A percentile compares a stretch with the other conserved stretches of the same genome.
Conservation (phyloP, 2,888 invertebrate species). For the Gryllus longicercus region DNA sequence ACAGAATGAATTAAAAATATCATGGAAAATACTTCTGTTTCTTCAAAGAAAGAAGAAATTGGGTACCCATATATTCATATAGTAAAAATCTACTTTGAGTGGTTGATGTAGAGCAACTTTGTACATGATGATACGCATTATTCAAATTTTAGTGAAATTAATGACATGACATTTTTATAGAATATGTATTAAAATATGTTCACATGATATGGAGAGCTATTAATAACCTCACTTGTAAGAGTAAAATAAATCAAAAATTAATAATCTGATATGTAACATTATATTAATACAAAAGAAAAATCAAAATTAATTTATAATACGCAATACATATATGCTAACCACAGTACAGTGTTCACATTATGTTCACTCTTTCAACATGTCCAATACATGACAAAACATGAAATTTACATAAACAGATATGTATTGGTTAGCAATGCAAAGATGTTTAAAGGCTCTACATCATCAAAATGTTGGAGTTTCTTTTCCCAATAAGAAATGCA, state of each 20-base stretch:
- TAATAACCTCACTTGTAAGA: slow-evolving; percentile 12
- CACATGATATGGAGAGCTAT: slow-evolving; percentile 28
- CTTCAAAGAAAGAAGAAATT: slow-evolving; percentile 25
- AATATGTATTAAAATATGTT: slow-evolving; percentile 25
- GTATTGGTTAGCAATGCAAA: too few species aligned
- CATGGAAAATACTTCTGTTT: slow-evolving; percentile 22
- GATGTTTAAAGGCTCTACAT: too few species aligned
- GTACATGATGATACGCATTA: slow-evolving; percentile 29
- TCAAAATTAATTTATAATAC: background rate
- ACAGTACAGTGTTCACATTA: too few species aligned
- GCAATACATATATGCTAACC: too few species aligned
- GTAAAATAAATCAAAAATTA: slow-evolving; percentile 24
- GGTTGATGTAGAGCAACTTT: slow-evolving; percentile 22
- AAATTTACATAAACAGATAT: too few species aligned
- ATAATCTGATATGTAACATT: slow-evolving; percentile 27
- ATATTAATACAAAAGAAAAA: slow-evolving; percentile 25
- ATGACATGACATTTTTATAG: background rate
- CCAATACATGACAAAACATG: too few species aligned
- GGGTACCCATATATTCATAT: slow-evolving; percentile 20
- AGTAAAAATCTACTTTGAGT: slow-evolving; percentile 21
- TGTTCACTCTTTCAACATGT: too few species aligned
- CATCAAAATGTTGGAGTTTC: too few species aligned
- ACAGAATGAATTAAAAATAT: slow-evolving; percentile 21
- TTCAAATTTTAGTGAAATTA: slow-evolving; percentile 5
- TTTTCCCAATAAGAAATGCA: too few species aligned